These are phyloP conservation scores for Acrocera orbiculus DNA, from an alignment of 2,888 invertebrate genomes.

Conservation along the genomic window DNA sequence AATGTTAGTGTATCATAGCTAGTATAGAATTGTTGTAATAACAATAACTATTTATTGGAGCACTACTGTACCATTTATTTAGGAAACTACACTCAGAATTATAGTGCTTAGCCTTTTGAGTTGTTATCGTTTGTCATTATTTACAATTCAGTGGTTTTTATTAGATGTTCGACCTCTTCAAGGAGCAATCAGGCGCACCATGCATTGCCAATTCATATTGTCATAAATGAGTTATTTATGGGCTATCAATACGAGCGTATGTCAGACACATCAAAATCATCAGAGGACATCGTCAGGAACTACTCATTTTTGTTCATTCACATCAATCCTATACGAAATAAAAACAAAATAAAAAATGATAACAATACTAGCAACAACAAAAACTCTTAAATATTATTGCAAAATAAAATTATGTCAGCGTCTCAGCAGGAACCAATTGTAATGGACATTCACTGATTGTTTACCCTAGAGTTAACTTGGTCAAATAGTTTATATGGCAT, in stretches of 20 bases:
- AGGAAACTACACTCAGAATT: slow-evolving; percentile 5
- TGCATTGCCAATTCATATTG: slow-evolving; percentile 22
- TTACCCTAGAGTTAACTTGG: too few relatives aligned
- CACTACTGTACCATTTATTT: slow-evolving; percentile 9
- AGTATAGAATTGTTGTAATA: slow-evolving; percentile 13
- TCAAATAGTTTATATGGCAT: too few relatives aligned
- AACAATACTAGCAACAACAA: too few relatives aligned
- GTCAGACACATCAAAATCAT: slow-evolving; percentile 31
- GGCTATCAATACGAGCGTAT: slow-evolving; percentile 32
- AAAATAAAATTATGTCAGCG: too few relatives aligned
- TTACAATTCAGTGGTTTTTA: slow-evolving; percentile 12
- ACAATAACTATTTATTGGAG: slow-evolving; percentile 13
- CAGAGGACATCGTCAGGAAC: slow-evolving; percentile 12
- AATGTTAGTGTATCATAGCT: too few relatives aligned
- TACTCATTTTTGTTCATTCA: slow-evolving; percentile 16
- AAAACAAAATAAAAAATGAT: too few relatives aligned
- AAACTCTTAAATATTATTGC: too few relatives aligned
- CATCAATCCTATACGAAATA: too few relatives aligned
- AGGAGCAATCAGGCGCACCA: slow-evolving; percentile 13
- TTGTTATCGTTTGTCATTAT: slow-evolving; percentile 10
- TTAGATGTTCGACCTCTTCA: slow-evolving; percentile 9
- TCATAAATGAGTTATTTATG: slow-evolving; percentile 31
- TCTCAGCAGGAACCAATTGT: too few relatives aligned
- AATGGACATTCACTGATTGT: too few relatives aligned
- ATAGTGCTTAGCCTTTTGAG: slow-evolving; percentile 8